Conservation (phyloP, 2,113 vertebrate genomes). For the Myodes glareolus region DNA sequence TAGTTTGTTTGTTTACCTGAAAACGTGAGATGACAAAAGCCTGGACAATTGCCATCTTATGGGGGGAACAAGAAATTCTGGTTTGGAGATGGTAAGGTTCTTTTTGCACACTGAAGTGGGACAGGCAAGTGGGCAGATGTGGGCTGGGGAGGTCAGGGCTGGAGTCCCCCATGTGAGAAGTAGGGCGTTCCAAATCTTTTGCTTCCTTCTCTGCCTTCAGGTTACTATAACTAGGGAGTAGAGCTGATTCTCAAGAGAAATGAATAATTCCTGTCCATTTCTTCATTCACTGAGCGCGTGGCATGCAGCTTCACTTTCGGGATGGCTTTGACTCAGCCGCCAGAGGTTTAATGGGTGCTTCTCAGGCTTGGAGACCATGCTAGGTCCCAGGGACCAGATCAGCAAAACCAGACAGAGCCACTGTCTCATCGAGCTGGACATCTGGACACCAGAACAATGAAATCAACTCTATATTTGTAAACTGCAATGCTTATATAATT, state of each 20-base stretch:
- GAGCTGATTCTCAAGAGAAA: slow-evolving; percentile 6
- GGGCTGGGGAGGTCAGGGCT: background rate
- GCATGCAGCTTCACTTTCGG: too few relatives aligned
- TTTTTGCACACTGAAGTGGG: background rate
- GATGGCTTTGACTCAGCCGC: background rate
- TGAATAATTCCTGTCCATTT: background rate
- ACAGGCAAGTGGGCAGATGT: background rate
- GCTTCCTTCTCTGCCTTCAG: background rate
- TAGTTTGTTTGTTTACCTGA: background rate
- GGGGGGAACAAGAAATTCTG: background rate
- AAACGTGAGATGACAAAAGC: background rate
- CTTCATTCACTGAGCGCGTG: too few relatives aligned
- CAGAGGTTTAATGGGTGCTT: background rate
- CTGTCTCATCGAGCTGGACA: background rate
- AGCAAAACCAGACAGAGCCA: background rate
- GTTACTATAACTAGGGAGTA: background rate
- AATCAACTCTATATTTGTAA: background rate
- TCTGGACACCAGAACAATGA: background rate
- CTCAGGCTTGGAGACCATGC: background rate
- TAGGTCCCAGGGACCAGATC: background rate
- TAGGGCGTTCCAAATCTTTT: background rate
- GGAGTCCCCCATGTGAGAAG: background rate
- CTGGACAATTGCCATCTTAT: background rate
- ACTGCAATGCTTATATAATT: background rate
- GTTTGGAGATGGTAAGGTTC: background rate